Evolutionary conservation across 2,113 vertebrate genomes (phyloP), one percentile per base, ranked within the genome.

Genomic region (Ictalurus furcatus): DNA sequence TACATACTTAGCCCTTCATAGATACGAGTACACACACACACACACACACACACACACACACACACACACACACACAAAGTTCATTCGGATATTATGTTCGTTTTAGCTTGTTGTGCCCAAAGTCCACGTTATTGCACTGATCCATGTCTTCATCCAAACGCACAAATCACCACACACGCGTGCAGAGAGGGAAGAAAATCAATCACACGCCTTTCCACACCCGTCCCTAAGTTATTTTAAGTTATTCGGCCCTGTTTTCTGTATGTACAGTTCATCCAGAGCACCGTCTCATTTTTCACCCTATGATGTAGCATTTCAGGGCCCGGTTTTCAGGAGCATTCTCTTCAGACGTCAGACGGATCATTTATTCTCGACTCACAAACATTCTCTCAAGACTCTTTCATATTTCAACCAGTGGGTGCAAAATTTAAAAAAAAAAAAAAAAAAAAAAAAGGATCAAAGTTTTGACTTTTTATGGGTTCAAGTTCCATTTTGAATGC

Each of bases 401-500:
- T 89, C 90, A 88, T 95, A 95, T 96, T 96, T 96, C 90, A 90
- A 93, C 96, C 95, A 95, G 95, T 95, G 94, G 95, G 96, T 96
- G 96, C 97, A 94, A 96, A 96, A 48, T 17, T 25, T 4, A 25
- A 79, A 84, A 44, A 44, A 84, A 63, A 28, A 30, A 8, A 79
- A 44, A 74, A 23, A 78, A 82, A 37, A 34, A 59, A 30, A 82
- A 94, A 97, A 93, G 94, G 94, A 97, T 97, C 96, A 93, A 82
- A 93, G 90, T 95, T 96, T 96, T 96, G 94, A 54, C 91, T 92
- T 95, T 6, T 94, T 93, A 91, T 95, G 92, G 90, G 94, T 93
- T 96, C 93, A 92, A 95, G 93, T 92, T 94, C 82, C 96, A 76
- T 97, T 97, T 97, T 97, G 96, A 97, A 97, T 97, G 96, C 96